phyloP scores from a whole-genome alignment of 2,797 vertebrate genomes.

The Euphonia xanthogaster region DNA sequence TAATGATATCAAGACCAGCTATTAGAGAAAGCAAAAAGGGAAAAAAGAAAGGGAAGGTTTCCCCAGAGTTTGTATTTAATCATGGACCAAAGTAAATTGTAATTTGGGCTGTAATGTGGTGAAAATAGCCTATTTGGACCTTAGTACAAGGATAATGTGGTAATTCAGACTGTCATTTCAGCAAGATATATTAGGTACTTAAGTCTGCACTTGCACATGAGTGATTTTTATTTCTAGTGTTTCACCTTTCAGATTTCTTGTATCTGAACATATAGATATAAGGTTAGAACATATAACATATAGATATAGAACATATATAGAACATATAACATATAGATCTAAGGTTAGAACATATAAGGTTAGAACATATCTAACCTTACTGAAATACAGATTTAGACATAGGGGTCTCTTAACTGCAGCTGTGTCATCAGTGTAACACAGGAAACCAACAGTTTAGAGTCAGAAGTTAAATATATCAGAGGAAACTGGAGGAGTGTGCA shows the following conservation, averaged over 20 bases:
- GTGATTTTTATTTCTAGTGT: neutral
- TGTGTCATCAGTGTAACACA: neutral
- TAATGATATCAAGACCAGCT: neutral
- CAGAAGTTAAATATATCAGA: neutral
- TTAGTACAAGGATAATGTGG: neutral
- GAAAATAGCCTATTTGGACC: neutral
- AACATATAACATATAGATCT: no score
- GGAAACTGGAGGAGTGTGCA: neutral
- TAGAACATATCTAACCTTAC: neutral
- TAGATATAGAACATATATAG: no score
- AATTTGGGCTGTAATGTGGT: neutral
- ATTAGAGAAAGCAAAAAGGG: neutral
- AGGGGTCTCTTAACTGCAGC: neutral
- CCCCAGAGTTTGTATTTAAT: neutral
- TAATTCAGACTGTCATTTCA: neutral
- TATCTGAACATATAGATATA: neutral
- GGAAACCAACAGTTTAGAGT: neutral
- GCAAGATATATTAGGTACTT: neutral
- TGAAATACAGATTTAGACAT: neutral
- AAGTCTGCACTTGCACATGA: neutral
- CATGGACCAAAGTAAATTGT: neutral
- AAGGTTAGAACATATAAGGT: no score
- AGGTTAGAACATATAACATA: no score
- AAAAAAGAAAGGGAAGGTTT: neutral
- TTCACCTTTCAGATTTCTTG: neutral